Evolutionary conservation across 1,140 invertebrate genomes (phyloP), one percentile per base, ranked within the genome.

Genomic region (Drosophila murphyi): DNA sequence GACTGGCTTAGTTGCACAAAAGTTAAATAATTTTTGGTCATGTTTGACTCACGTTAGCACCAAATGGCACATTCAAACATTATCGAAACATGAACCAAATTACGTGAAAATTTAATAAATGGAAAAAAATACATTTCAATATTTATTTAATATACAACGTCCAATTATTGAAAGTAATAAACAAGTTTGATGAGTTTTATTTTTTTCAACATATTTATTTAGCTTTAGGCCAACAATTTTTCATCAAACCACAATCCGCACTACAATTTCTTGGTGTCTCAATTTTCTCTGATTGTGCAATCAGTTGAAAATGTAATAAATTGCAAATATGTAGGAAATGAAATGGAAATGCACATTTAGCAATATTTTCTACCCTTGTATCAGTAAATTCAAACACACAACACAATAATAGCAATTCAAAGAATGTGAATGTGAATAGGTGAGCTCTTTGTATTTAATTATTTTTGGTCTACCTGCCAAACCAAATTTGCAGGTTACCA

Each of bases 11-110:
- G 20, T 20, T 20, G 20, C 20, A 20, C 20, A 20, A 20, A 50
- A 72, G 62, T 65, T 72, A 43, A 57, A 65, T 57, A 31, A 56
- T 8, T 31, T 39, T 20, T 20, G 20, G 20, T 20, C 20, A 20
- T 57, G 12, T 50, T 47, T 65, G 3, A 20, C 8, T 20, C 31
- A 32, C 10, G 10, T 29, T 41, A 43, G 28, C 37, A 3, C 4
- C 37, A 31, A 6, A 31, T 57, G 55, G 43, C 1, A 45, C 5
- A 20, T 20, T 20, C 20, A 20, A 20, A 20, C 1, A 20, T 20
- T 20, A 20, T 20, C 20, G 20, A 20, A 20, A 20, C 20, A 20
- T 20, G 20, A 20, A 20, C 20, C 20, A 20, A 20, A 20, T 20
- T 20, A 20, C 20, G 20, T 1, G 20, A 20, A 20, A 20, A 20